These are phyloP conservation scores for Calliscelio sp. DNA, from an alignment of 2,888 invertebrate species.

Conservation along the genomic window DNA sequence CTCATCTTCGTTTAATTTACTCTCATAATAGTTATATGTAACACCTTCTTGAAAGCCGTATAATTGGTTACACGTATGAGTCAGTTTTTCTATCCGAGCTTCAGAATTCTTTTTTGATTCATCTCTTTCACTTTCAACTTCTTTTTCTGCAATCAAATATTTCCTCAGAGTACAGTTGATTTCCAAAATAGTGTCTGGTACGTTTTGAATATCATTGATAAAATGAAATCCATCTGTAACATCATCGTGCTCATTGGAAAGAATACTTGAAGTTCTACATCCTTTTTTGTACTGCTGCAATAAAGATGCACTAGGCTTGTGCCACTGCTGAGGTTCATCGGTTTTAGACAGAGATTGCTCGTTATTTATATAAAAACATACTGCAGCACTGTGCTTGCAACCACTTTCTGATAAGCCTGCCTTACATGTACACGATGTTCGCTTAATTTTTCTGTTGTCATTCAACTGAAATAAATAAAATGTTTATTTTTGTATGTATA, in stretches of 20 bases:
- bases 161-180: background rate
- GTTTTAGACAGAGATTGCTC: too few species aligned
- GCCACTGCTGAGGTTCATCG: too few species aligned
- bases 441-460: background rate
- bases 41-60: background rate
- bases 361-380: slow-evolving; percentile 1
- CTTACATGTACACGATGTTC: too few species aligned
- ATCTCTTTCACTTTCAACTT: background rate
- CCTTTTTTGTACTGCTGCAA: background rate
- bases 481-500: too few species aligned
- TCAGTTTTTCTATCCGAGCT: background rate
- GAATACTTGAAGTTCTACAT: background rate
- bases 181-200: background rate
- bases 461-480: background rate
- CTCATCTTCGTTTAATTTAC: background rate
- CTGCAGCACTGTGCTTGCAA: background rate
- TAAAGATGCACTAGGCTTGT: too few species aligned
- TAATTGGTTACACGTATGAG: background rate
- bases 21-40: background rate
- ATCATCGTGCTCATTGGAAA: background rate
- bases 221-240: background rate
- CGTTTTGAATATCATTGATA: background rate
- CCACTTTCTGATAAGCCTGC: too few species aligned
- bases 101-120: background rate
- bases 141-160: background rate